These are phyloP conservation scores for Mactromeris polynyma DNA, from an alignment of 2,888 invertebrate genomes.

Conservation along the genomic window DNA sequence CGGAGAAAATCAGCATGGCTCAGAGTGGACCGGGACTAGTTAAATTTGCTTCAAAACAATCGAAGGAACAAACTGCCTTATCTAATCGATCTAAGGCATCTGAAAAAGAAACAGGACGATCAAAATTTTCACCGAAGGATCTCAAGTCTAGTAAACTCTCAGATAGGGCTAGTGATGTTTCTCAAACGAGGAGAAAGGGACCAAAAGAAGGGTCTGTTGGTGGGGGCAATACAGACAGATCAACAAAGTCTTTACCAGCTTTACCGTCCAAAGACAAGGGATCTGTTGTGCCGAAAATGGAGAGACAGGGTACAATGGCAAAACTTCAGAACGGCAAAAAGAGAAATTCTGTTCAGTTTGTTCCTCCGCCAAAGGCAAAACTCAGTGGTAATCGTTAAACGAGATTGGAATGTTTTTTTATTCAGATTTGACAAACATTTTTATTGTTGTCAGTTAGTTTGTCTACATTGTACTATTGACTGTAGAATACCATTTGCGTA, in stretches of 20 bases:
- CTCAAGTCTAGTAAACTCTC: slow-evolving; percentile 12
- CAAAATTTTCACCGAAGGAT: not conserved
- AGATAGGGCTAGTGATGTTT: slow-evolving; percentile 20
- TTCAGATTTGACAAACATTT: no score
- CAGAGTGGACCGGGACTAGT: slow-evolving; percentile 58
- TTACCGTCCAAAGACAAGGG: slow-evolving; percentile 14
- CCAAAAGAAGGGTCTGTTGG: not conserved
- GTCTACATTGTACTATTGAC: no score
- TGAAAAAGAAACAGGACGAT: slow-evolving; percentile 8
- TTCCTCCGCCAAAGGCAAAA: slow-evolving; percentile 60
- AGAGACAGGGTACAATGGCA: not conserved
- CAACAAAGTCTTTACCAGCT: not conserved
- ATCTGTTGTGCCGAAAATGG: not conserved
- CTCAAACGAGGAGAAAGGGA: not conserved
- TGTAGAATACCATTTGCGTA: no score
- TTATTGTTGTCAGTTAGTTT: no score
- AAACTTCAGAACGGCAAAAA: slow-evolving; percentile 28
- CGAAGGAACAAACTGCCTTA: slow-evolving; percentile 19
- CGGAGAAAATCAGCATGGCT: slow-evolving; percentile 46
- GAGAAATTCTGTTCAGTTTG: slow-evolving; percentile 48
- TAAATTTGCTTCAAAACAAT: slow-evolving; percentile 32
- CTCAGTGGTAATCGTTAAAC: slow-evolving; percentile 10
- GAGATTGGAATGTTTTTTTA: no score
- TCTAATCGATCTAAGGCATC: slow-evolving; percentile 37
- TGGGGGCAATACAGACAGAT: not conserved